Base-by-base conservation (phyloP, 2,888 invertebrate genomes). In the Epinotia bilunana region DNA sequence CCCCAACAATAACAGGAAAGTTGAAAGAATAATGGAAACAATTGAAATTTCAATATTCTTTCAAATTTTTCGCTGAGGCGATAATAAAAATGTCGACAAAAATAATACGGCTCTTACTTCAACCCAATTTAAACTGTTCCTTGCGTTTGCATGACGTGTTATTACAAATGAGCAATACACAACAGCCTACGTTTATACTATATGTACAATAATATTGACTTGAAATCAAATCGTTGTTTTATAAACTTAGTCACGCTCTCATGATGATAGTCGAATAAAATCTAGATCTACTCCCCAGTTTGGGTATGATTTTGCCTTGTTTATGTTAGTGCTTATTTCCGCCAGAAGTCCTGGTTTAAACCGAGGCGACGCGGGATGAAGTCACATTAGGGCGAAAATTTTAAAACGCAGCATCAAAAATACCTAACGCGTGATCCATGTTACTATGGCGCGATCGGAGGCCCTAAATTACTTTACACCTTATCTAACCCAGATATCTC, bases 21-120 rank as follows among this genome's bases (percentile, higher is more conserved):
- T 80, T 84, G 82, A 86, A 85, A 87, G 88, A 91, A 91, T 74
- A 77, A 77, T 90, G 90, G 88, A 84, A 90, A 90, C 91, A 91
- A 91, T 92, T 83, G 86, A 89, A 91, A 90, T 91, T 92, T 91
- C 88, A 91, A 91, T 91, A 88, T 87, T 67, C 75, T 75, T 75
- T 67, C 61, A 75, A 72, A 72, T 62, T 72, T 72, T 62, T 61
- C 67, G 43, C 53, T 12, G 13, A 62, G 75, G 71, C 57, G 18
- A 53, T 55, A 58, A 74, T 68, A 57, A 65, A 67, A 49, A 58
- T 62, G 63, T 67, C 58, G 57, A 43, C 57, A 63, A 55, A 55
- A 73, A 68, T 73, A 62, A 61, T 28, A 55, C 28, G 4, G 43
- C 72, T 53, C 16, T 18, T 33, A 28, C 43, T 58, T 58, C 16